Conservation (phyloP, 2,888 invertebrate genomes). For the Oscheius sp. region DNA sequence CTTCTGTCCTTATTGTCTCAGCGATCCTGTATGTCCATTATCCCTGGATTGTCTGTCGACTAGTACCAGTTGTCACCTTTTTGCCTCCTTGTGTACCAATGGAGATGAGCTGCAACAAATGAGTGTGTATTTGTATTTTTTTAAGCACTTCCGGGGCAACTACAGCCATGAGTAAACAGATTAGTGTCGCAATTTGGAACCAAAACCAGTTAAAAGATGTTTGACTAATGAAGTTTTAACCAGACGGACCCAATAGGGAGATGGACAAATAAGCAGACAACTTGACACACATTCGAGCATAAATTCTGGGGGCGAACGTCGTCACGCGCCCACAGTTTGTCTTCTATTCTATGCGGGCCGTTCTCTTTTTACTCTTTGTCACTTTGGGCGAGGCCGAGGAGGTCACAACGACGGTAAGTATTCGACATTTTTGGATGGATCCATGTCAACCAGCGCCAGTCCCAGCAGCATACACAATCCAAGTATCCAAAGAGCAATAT, state of each 20-base stretch:
- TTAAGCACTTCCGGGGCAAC: constrained; percentile 4
- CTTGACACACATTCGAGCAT: constrained; percentile 19
- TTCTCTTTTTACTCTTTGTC: background rate
- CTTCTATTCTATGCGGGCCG: background rate
- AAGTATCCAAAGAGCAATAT: too few relatives aligned
- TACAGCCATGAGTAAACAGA: constrained; percentile 14
- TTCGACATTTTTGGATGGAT: too few relatives aligned
- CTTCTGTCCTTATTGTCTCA: too few relatives aligned
- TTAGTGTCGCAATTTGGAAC: constrained; percentile 32
- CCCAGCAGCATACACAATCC: background rate
- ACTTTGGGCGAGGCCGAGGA: constrained; percentile 1
- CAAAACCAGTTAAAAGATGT: background rate
- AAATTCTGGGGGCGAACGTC: background rate
- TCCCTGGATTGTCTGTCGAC: too few relatives aligned
- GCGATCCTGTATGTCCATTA: too few relatives aligned
- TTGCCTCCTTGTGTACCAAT: too few relatives aligned
- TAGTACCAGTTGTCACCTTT: too few relatives aligned
- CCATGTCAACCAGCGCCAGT: constrained; percentile 25
- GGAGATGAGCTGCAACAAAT: too few relatives aligned
- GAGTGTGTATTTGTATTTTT: background rate
- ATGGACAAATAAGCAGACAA: constrained; percentile 17
- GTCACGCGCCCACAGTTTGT: constrained; percentile 9
- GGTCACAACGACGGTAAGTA: constrained; percentile 19
- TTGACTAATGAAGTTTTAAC: background rate
- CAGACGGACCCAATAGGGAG: background rate